Percentiles rank a stretch among this genome's conserved stretches.
Evolutionary conservation across 2,888 invertebrate genomes (phyloP).

Genomic region (Mesochorus sp.): DNA sequence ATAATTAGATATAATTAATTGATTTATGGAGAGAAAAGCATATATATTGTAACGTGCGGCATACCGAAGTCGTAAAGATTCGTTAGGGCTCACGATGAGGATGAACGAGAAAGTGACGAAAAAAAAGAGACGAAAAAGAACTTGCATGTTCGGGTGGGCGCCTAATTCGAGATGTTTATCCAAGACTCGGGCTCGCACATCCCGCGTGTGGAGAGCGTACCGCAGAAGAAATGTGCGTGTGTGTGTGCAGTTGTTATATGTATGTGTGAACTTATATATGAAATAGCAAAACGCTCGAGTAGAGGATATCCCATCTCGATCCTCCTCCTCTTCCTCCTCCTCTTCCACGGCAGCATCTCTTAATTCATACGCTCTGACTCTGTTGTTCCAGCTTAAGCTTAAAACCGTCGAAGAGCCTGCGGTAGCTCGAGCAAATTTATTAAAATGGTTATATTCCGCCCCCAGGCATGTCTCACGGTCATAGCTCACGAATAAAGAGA

Average conservation of each 20-base stretch:
- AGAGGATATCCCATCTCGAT: constrained; percentile 58
- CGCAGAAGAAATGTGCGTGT: constrained; percentile 26
- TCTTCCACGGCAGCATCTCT: constrained; percentile 76
- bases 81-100: constrained; percentile 32
- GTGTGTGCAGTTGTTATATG: background rate
- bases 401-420: constrained; percentile 66
- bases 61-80: constrained; percentile 67
- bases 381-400: constrained; percentile 80
- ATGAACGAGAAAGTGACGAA: constrained; percentile 39
- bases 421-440: constrained; percentile 77
- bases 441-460: constrained; percentile 75
- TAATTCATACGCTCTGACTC: constrained; percentile 78
- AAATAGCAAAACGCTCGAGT: constrained; percentile 48
- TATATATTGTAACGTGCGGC: constrained; percentile 50
- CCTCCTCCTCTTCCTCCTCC: too few species aligned
- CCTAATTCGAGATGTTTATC: constrained; percentile 82
- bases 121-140: constrained; percentile 34
- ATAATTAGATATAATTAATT: constrained; percentile 62
- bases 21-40: constrained; percentile 35
- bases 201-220: constrained; percentile 38
- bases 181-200: constrained; percentile 69
- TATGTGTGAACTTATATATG: background rate
- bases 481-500: constrained; percentile 17
- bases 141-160: constrained; percentile 61
- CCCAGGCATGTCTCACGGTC: constrained; percentile 29